Conservation (phyloP, 2,113 vertebrate genomes). For the Chrysochloris asiatica region DNA sequence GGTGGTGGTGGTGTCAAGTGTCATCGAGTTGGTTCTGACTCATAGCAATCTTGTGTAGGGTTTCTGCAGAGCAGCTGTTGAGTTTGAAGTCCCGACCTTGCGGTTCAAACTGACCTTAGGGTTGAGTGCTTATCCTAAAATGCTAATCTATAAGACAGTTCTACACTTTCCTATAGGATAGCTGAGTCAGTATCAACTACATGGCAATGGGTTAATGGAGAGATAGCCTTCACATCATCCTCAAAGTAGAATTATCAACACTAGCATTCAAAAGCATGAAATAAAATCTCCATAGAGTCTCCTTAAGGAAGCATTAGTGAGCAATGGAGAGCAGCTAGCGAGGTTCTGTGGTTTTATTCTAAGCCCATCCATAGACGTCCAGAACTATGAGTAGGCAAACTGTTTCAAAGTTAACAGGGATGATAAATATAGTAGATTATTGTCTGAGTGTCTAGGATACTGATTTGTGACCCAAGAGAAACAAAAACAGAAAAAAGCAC, state of each 20-base stretch:
- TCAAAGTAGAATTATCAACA: not conserved
- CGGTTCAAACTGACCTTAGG: too few relatives aligned
- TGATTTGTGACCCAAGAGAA: constrained; percentile 50
- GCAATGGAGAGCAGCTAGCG: constrained; percentile 54
- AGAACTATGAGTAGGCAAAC: constrained; percentile 39
- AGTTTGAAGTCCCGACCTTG: too few relatives aligned
- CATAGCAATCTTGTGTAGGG: too few relatives aligned
- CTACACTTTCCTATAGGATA: not conserved
- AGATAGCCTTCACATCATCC: not conserved
- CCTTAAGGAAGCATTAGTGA: constrained; percentile 40
- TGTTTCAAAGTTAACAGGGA: constrained; percentile 14
- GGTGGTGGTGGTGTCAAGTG: too few relatives aligned
- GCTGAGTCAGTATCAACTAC: not conserved
- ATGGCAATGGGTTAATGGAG: not conserved
- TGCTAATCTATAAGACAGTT: not conserved
- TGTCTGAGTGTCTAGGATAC: constrained; percentile 62
- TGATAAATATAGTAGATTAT: constrained; percentile 76
- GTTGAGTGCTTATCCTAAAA: too few relatives aligned
- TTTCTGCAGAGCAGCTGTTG: too few relatives aligned
- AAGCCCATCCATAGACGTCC: constrained; percentile 55
- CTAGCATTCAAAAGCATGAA: not conserved
- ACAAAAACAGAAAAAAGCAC: not conserved
- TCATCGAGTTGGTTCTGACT: too few relatives aligned
- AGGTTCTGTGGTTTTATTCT: constrained; percentile 29
- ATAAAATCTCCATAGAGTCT: constrained; percentile 60